A percentile compares a stretch with the other conserved stretches of the same genome.
Evolutionary conservation across 2,888 invertebrate species (phyloP).

Genomic region (Cephus spinipes): DNA sequence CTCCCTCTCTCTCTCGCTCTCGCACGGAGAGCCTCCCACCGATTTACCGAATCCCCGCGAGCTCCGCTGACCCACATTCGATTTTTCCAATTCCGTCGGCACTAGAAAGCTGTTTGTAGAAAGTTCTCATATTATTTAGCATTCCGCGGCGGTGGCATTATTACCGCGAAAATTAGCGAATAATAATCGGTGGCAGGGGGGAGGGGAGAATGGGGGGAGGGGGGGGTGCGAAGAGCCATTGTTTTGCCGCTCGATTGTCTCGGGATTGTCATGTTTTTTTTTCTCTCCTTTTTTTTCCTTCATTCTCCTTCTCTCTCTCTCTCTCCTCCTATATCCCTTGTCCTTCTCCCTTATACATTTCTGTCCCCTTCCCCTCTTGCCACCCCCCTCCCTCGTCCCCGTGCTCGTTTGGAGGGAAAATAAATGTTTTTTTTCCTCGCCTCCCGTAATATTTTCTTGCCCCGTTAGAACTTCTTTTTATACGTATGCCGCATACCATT

Average conservation of each 20-base stretch:
- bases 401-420: background rate
- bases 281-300: background rate
- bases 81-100: constrained; percentile 55
- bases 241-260: constrained; percentile 22
- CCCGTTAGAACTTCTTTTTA: background rate
- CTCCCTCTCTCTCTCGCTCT: background rate
- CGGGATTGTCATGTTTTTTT: constrained; percentile 3
- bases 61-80: constrained; percentile 56
- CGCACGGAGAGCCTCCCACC: background rate
- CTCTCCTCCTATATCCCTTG: background rate
- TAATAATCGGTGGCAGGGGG: constrained; percentile 35
- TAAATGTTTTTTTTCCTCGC: background rate
- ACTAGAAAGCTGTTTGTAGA: constrained; percentile 57
- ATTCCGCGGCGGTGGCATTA: constrained; percentile 46
- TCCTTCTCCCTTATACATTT: background rate
- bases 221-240: background rate
- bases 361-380: background rate
- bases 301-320: background rate
- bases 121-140: constrained; percentile 61
- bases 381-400: background rate
- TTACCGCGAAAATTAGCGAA: constrained; percentile 52
- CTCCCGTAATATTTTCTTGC: background rate
- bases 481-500: background rate
- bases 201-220: background rate
- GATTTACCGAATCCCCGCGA: background rate